Evolutionary conservation across 2,888 invertebrate species (phyloP), one percentile per base, ranked within the genome.

Genomic region (Conops quadrifasciatus): DNA sequence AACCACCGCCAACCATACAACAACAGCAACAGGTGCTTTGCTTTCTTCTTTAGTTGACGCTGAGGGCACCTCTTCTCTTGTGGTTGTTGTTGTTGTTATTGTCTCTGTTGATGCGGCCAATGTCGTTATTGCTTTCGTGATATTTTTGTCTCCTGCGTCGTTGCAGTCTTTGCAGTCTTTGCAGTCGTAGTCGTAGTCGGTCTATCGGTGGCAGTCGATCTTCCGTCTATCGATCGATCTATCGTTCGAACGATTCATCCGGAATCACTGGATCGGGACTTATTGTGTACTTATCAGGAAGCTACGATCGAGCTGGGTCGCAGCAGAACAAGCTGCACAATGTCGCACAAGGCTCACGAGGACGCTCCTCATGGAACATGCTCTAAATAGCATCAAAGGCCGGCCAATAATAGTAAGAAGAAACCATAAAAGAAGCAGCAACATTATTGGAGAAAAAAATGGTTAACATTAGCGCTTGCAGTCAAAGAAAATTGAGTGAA

Each of bases 121-220:
- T 53, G 36, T 53, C 19, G n/a, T 21, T 53, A 2, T 53, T 53
- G 53, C 9, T 21, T 19, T n/a, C 21, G 53, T 36, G 36, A 9
- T 36, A 36, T 36, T 36, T 13, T 58, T 47, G 63, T 47, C 63
- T 63, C 47, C 47, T 19, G 1, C 26, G n/a, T n/a, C n/a, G n/a
- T 36, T 21, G 28, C 62, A 43, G n/a, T 16, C n/a, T n/a, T n/a
- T n/a, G 15, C 16, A n/a, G 13, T 53, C 28, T 9, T n/a, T n/a
- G n/a, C n/a, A n/a, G n/a, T n/a, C n/a, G n/a, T n/a, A n/a, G n/a
- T n/a, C n/a, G n/a, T n/a, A n/a, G n/a, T n/a, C n/a, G n/a, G 19
- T 60, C 59, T 66, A 71, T 71, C 71, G 53, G 43, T 79, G 79
- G 80, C 80, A 80, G 79, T 80, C 80, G 80, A 80, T 80, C 80